Evolutionary conservation across 2,797 vertebrate species (phyloP).

Genomic region (Pristis pectinata): DNA sequence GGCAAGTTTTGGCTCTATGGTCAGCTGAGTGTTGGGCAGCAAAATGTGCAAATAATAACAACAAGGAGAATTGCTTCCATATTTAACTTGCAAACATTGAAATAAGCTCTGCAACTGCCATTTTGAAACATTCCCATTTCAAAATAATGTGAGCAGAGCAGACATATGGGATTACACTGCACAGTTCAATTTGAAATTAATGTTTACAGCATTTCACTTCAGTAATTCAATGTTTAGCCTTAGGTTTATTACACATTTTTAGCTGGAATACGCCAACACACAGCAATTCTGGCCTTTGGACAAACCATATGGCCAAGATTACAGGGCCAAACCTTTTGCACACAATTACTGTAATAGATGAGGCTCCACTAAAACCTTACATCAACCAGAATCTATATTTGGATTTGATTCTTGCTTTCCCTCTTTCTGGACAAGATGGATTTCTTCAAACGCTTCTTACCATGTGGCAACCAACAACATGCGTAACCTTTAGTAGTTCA

Average conservation of each 20-base stretch:
- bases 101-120: background rate
- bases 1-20: background rate
- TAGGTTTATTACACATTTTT: background rate
- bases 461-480: background rate
- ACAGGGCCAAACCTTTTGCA: background rate
- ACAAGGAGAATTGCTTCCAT: constrained; percentile 16
- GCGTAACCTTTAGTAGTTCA: background rate
- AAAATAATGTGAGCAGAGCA: background rate
- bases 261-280: background rate
- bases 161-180: background rate
- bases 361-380: background rate
- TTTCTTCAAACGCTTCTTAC: background rate
- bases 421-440: background rate
- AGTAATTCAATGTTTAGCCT: background rate
- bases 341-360: background rate
- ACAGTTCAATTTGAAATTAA: background rate
- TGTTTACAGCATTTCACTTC: background rate
- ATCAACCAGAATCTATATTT: background rate
- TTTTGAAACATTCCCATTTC: background rate
- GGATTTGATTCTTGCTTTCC: background rate
- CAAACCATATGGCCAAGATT: background rate
- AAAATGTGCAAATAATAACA: background rate
- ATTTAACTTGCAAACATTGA: background rate
- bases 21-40: background rate
- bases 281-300: background rate